Conservation (phyloP, 2,797 vertebrate genomes). For the Pseudopleuronectes americanus region DNA sequence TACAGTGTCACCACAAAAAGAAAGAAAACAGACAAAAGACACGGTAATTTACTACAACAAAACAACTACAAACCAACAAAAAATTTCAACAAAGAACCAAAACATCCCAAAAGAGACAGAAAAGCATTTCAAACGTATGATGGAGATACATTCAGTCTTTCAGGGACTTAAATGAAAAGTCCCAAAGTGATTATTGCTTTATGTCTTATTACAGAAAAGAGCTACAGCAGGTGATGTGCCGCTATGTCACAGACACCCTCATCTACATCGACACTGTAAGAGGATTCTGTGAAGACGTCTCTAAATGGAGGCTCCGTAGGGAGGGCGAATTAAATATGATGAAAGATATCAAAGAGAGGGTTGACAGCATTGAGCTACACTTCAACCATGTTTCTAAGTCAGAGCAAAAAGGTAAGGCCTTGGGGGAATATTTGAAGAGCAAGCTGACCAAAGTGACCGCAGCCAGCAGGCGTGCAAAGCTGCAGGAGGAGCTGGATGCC, state of each 20-base stretch:
- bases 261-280: conserved; percentile 52
- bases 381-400: conserved; percentile 54
- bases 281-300: conserved; percentile 57
- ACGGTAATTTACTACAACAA: too few relatives aligned
- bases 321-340: conserved; percentile 64
- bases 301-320: conserved; percentile 67
- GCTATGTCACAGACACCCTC: conserved; percentile 71
- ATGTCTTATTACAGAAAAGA: conserved; percentile 55
- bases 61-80: too few relatives aligned
- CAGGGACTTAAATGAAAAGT: neutral
- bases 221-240: conserved; percentile 46
- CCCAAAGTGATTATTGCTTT: neutral
- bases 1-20: too few relatives aligned
- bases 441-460: too few relatives aligned
- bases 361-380: neutral
- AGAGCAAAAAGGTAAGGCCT: neutral
- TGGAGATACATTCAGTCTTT: neutral
- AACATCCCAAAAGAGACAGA: neutral
- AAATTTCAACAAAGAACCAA: too few relatives aligned
- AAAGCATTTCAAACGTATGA: neutral
- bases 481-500: conserved; percentile 68
- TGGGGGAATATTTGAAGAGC: too few relatives aligned
- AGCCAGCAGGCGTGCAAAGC: conserved; percentile 17
- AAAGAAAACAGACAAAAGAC: too few relatives aligned
- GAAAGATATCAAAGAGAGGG: conserved; percentile 69